A percentile compares a stretch with the other conserved stretches of the same genome.
These are phyloP conservation scores for Acleris sparsana DNA, from an alignment of 2,888 invertebrate genomes.

Conservation along the genomic window DNA sequence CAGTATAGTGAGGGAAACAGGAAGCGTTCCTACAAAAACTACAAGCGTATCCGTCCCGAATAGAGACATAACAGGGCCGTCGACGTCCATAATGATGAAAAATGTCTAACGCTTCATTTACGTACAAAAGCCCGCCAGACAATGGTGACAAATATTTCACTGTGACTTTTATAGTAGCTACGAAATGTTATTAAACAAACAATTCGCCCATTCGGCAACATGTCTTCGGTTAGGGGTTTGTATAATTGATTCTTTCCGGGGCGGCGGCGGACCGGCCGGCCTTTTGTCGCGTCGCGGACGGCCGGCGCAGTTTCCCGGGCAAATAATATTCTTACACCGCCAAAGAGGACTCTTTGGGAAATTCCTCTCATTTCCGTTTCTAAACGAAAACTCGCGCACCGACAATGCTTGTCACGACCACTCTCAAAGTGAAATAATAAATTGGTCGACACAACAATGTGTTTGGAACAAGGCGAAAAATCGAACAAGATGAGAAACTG, in stretches of 20 bases:
- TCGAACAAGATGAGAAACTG: slow-evolving; percentile 26
- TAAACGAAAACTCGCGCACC: slow-evolving; percentile 70
- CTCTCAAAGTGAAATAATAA: slow-evolving; percentile 72
- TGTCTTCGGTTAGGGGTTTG: slow-evolving; percentile 68
- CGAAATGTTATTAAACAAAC: slow-evolving; percentile 83
- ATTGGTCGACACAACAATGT: slow-evolving; percentile 79
- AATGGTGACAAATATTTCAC: slow-evolving; percentile 74
- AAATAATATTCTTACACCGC: slow-evolving; percentile 73
- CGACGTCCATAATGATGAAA: slow-evolving; percentile 61
- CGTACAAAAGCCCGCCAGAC: slow-evolving; percentile 65
- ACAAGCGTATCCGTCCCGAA: slow-evolving; percentile 69
- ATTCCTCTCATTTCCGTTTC: slow-evolving; percentile 78
- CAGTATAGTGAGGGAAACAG: slow-evolving; percentile 58
- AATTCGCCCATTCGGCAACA: slow-evolving; percentile 80
- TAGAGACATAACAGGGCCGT: slow-evolving; percentile 64
- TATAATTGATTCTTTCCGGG: slow-evolving; percentile 84
- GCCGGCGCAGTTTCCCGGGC: slow-evolving; percentile 55
- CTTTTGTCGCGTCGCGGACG: slow-evolving; percentile 59
- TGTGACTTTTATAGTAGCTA: slow-evolving; percentile 71
- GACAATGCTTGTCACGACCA: slow-evolving; percentile 64
- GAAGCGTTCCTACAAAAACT: slow-evolving; percentile 71
- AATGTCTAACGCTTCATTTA: slow-evolving; percentile 69
- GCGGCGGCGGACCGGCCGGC: slow-evolving; percentile 61
- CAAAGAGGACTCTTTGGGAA: slow-evolving; percentile 68
- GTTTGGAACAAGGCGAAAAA: slow-evolving; percentile 59